Evolutionary conservation across 2,888 invertebrate genomes (phyloP), one percentile per base, ranked within the genome.

Genomic region (Drosophila buzzatii): DNA sequence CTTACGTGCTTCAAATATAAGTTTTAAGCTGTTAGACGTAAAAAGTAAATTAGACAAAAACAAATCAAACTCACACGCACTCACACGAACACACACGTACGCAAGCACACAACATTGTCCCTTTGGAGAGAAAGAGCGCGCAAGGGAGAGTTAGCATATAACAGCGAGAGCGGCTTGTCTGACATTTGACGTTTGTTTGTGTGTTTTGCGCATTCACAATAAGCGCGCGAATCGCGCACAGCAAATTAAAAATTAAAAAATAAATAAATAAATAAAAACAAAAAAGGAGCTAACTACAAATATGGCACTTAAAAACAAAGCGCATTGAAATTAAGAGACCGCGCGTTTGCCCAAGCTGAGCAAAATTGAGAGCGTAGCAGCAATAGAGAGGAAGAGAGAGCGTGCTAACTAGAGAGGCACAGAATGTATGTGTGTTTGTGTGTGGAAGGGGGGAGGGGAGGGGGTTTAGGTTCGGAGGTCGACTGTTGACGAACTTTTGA

Each of bases 141-240:
- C 59, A 16, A 60, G 56, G 65, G 65, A 55, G 58, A 33, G 60
- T 58, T 59, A 70, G 62, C 37, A 23, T n/a, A 37, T 20, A 61
- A 41, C 57, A 63, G 49, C 64, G 65, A 70, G 71, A 51, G 73
- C 70, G 73, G 82, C 75, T 73, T 71, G 75, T 80, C 87, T 84
- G 87, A 75, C 85, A 84, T 87, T 89, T 89, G 85, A 79, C 85
- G 85, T 79, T 76, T 74, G 68, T 82, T 82, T 85, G 65, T 82
- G 76, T 72, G 81, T 69, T 84, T 81, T 89, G 89, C 89, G 75
- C 80, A 81, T 78, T 79, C 79, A 81, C 82, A 81, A 81, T 82
- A 82, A 74, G 70, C 82, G 85, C 85, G 85, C 85, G 82, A 85
- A 89, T 77, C 87, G 90, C 85, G 90, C 88, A 87, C 76, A 77